Conservation (phyloP, 2,888 invertebrate species). For the Sepioteuthis lessoniana region DNA sequence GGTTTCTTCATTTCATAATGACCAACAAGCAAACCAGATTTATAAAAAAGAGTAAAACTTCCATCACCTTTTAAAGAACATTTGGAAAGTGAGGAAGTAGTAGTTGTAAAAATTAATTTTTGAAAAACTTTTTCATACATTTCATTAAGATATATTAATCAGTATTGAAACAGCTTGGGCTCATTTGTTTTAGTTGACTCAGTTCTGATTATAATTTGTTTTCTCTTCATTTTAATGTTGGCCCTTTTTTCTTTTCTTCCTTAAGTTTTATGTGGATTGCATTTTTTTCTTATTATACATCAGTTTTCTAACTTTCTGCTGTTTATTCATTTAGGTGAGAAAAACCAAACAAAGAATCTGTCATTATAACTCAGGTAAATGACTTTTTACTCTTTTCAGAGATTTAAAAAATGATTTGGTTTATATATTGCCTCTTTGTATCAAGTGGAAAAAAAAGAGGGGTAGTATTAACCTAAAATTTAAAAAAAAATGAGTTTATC, state of each 20-base stretch:
- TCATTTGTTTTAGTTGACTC: no score
- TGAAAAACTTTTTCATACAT: neutral
- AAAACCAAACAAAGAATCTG: slow-evolving; percentile 44
- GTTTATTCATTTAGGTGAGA: slow-evolving; percentile 41
- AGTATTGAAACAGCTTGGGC: neutral
- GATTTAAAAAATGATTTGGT: neutral
- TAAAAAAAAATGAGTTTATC: no score
- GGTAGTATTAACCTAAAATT: no score
- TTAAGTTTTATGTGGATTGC: neutral
- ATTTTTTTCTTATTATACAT: neutral
- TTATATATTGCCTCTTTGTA: neutral
- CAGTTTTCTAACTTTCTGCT: neutral
- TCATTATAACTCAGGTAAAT: slow-evolving; percentile 38
- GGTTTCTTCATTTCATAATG: no score
- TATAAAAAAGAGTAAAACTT: no score
- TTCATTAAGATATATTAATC: neutral
- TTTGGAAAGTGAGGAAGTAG: no score
- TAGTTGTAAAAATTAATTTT: neutral
- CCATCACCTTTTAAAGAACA: no score
- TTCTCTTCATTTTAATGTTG: neutral
- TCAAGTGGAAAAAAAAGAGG: neutral
- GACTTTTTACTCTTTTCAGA: neutral
- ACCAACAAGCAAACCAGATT: no score
- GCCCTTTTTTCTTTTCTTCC: neutral
- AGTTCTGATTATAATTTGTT: no score